These are phyloP conservation scores for Tapirus terrestris DNA, from an alignment of 2,113 vertebrate species.

Conservation along the genomic window DNA sequence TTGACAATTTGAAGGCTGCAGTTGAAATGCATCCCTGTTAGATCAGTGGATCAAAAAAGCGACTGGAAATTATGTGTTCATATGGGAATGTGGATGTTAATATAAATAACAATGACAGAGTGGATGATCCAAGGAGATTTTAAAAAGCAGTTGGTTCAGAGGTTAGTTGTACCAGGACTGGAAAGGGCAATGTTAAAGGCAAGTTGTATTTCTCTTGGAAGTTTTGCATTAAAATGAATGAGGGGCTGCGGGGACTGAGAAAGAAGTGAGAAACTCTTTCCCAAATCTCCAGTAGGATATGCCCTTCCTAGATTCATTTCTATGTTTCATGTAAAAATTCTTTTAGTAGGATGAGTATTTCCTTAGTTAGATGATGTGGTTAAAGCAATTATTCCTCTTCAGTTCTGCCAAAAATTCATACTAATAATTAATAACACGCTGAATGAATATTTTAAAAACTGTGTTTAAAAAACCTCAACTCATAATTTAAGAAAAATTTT, in stretches of 20 bases:
- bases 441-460: conserved; percentile 32
- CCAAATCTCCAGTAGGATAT: neutral
- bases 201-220: neutral
- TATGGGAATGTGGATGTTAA: neutral
- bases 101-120: conserved; percentile 9
- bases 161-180: neutral
- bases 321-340: conserved; percentile 1
- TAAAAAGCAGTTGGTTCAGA: conserved; percentile 27
- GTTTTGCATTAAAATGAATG: neutral
- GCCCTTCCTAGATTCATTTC: conserved; percentile 37
- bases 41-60: neutral
- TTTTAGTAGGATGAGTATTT: conserved; percentile 37
- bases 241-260: neutral
- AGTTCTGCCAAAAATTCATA: neutral
- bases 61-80: neutral
- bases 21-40: conserved; percentile 12
- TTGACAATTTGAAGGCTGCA: neutral
- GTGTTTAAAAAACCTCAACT: conserved; percentile 50
- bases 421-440: conserved; percentile 24
- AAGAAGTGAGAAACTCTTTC: neutral
- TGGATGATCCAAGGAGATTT: neutral
- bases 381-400: conserved; percentile 47
- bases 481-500: conserved; percentile 60
- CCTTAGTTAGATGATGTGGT: conserved; percentile 45
- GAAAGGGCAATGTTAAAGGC: neutral